phyloP scores from a whole-genome alignment of 2,888 invertebrate genomes.

The Cerastis leucographa region DNA sequence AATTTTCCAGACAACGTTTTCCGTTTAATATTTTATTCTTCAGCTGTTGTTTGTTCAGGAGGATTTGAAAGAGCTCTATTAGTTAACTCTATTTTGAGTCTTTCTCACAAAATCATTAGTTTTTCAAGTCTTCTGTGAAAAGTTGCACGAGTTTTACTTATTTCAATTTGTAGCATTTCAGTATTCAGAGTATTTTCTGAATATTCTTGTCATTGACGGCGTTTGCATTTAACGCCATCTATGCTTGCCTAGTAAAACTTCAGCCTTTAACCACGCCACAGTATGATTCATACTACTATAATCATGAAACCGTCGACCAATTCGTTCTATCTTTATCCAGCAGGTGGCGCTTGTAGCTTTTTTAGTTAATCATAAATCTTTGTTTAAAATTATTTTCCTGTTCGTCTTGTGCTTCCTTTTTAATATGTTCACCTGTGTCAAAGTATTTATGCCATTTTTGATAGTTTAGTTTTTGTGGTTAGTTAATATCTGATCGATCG shows the following conservation, averaged over 20 bases:
- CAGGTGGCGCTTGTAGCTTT: slow-evolving; percentile 49
- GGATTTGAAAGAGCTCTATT: slow-evolving; percentile 28
- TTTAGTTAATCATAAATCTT: background rate
- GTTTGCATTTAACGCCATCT: slow-evolving; percentile 52
- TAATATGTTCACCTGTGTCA: background rate
- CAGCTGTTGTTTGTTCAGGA: slow-evolving; percentile 53
- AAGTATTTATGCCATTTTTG: background rate
- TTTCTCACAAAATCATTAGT: background rate
- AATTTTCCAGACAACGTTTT: slow-evolving; percentile 69
- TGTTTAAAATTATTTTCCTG: background rate
- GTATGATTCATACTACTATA: slow-evolving; percentile 41
- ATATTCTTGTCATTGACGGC: background rate
- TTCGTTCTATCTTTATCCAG: slow-evolving; percentile 35
- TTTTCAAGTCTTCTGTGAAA: background rate
- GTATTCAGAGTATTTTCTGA: background rate
- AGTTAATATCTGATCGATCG: slow-evolving; percentile 65
- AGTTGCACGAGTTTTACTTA: background rate
- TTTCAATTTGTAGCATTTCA: background rate
- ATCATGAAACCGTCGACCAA: background rate
- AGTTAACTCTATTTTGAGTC: slow-evolving; percentile 29
- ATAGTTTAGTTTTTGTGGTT: background rate
- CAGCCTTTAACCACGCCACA: background rate
- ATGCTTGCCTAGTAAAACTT: slow-evolving; percentile 31
- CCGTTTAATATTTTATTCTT: slow-evolving; percentile 55
- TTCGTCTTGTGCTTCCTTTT: background rate